Conservation (phyloP, 2,888 invertebrate species). For the Leptinotarsa juncta region DNA sequence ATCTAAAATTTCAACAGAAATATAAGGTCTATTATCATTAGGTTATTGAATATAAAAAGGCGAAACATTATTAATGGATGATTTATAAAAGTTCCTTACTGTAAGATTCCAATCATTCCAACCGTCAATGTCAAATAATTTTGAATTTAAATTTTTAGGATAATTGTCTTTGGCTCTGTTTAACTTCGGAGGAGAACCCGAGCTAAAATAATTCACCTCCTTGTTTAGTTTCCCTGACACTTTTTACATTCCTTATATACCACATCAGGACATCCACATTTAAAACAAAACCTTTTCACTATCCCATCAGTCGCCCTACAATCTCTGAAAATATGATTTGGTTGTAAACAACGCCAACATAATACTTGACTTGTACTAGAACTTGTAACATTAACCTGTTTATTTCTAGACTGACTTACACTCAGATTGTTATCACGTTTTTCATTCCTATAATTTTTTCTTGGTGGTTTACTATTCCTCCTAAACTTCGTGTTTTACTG, state of each 20-base stretch:
- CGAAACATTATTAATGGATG: not conserved
- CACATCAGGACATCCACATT: not conserved
- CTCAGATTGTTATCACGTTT: not conserved
- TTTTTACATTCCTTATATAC: not conserved
- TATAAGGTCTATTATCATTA: not conserved
- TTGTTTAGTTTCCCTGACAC: not conserved
- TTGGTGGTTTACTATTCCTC: not conserved
- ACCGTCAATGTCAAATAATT: too few species aligned
- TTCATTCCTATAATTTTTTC: not conserved
- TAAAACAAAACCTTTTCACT: too few species aligned
- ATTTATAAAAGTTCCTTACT: not conserved
- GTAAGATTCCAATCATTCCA: too few species aligned
- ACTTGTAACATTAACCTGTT: not conserved
- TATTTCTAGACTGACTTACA: not conserved
- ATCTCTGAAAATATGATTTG: too few species aligned
- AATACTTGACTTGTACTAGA: too few species aligned
- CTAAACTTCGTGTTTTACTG: not conserved
- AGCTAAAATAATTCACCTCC: not conserved
- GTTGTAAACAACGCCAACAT: too few species aligned
- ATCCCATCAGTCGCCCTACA: too few species aligned
- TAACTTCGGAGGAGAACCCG: not conserved
- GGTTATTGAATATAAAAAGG: not conserved
- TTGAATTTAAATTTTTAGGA: too few species aligned
- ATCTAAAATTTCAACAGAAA: not conserved
- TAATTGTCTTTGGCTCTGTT: not conserved